Conservation (phyloP, 1,140 invertebrate genomes). For the Brachionus plicatilis region DNA sequence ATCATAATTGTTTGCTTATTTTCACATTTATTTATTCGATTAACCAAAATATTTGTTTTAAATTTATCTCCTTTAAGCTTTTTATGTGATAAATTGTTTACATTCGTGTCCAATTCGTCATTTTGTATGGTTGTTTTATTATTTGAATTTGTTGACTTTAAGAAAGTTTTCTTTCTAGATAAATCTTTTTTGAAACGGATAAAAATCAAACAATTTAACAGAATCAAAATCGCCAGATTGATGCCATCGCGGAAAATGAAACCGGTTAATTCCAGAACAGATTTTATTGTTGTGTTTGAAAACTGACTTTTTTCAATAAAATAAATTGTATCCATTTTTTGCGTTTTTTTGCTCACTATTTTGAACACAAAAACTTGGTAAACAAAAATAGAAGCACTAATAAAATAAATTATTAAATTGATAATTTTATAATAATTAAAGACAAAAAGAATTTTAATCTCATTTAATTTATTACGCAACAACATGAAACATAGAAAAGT, state of each 20-base stretch:
- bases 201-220: neutral
- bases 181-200: neutral
- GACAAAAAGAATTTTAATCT: neutral
- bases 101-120: neutral
- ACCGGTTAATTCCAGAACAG: neutral
- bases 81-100: neutral
- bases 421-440: conserved; percentile 13
- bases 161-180: neutral
- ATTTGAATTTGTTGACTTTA: neutral
- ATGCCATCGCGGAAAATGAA: neutral
- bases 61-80: too few relatives aligned
- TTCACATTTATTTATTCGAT: conserved; percentile 1
- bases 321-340: neutral
- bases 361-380: neutral
- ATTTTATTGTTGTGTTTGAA: neutral
- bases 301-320: neutral
- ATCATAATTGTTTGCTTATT: neutral
- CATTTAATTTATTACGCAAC: neutral
- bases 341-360: neutral
- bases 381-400: neutral
- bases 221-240: neutral
- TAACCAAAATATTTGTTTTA: neutral
- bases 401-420: neutral
- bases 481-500: neutral
- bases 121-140: neutral